These are phyloP conservation scores for Thera britannica DNA, from an alignment of 2,888 invertebrate genomes.

Conservation along the genomic window DNA sequence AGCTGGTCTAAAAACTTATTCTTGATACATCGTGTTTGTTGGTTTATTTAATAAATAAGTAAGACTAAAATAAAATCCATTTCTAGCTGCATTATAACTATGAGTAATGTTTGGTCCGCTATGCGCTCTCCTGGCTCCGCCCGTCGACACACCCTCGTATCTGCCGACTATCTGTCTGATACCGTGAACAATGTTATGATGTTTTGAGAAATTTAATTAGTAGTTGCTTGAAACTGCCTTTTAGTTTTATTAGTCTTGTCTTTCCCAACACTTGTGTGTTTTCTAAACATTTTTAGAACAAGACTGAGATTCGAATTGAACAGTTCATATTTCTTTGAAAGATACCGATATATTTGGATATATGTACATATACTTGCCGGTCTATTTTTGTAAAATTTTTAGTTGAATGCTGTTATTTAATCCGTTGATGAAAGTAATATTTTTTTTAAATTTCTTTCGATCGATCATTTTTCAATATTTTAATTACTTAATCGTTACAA, in stretches of 20 bases:
- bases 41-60: not conserved
- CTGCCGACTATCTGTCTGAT: conserved; percentile 63
- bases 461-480: no score
- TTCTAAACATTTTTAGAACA: not conserved
- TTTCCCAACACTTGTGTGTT: not conserved
- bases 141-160: conserved; percentile 72
- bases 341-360: no score
- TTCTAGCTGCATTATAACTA: conserved; percentile 43
- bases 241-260: conserved; percentile 10
- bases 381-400: no score
- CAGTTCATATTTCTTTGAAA: not conserved
- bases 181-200: conserved; percentile 59
- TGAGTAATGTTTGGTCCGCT: conserved; percentile 68
- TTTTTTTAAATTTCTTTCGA: no score
- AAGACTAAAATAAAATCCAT: conserved; percentile 32
- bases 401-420: no score
- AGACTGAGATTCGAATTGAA: not conserved
- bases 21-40: not conserved
- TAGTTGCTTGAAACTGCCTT: conserved; percentile 14
- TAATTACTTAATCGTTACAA: no score
- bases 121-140: conserved; percentile 66
- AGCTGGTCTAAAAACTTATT: not conserved
- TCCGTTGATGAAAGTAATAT: no score
- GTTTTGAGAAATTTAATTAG: conserved; percentile 40
- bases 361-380: no score